phyloP scores from a whole-genome alignment of 1,140 invertebrate species.

The Ephestia elutella region DNA sequence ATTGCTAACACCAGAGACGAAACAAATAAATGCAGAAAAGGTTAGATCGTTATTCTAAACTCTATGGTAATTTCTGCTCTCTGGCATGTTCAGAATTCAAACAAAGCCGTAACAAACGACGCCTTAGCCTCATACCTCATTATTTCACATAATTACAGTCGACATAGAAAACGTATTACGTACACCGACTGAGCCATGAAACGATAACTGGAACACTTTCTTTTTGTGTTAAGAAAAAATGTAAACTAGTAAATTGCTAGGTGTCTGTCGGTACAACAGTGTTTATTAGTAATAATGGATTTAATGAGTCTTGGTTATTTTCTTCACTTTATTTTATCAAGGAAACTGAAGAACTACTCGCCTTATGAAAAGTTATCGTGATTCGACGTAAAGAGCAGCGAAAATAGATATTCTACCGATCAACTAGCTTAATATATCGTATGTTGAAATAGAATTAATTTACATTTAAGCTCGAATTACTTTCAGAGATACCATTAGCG shows the following conservation, averaged over 20 bases:
- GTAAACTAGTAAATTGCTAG: slow-evolving; percentile 1
- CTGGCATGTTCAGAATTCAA: neutral
- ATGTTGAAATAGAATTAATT: too few relatives aligned
- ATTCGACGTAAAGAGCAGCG: too few relatives aligned
- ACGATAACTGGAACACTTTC: slow-evolving; percentile 13
- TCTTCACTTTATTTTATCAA: neutral
- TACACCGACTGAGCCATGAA: slow-evolving; percentile 9
- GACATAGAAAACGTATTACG: slow-evolving; percentile 4
- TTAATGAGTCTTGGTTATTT: neutral
- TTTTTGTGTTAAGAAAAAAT: slow-evolving; percentile 11
- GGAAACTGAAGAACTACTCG: neutral
- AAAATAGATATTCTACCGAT: too few relatives aligned
- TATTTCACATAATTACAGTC: neutral
- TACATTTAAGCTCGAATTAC: too few relatives aligned
- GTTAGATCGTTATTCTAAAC: too few relatives aligned
- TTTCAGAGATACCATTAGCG: too few relatives aligned
- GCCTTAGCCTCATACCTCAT: neutral
- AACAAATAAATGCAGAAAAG: too few relatives aligned
- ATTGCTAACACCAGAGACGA: too few relatives aligned
- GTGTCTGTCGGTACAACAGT: neutral
- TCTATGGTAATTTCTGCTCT: neutral
- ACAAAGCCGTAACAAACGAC: neutral
- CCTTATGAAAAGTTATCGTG: too few relatives aligned
- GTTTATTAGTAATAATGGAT: neutral
- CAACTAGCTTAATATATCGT: too few relatives aligned